Percentiles rank a stretch among this genome's conserved stretches.
Evolutionary conservation across 2,113 vertebrate species (phyloP).

Genomic region (Silurus asotus): DNA sequence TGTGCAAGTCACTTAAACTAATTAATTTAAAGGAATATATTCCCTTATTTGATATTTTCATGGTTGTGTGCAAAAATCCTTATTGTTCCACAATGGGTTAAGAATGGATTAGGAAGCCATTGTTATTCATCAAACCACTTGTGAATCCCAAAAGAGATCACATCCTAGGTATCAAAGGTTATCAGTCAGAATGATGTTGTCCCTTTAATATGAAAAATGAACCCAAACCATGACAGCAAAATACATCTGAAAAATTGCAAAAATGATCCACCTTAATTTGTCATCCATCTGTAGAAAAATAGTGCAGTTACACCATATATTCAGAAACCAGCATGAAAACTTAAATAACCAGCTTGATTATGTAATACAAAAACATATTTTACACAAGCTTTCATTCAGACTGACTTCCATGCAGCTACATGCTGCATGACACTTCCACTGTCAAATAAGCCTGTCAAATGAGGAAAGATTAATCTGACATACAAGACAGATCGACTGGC

Average conservation of each 20-base stretch:
- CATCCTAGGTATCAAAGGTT: neutral
- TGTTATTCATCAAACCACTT: neutral
- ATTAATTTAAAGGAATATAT: neutral
- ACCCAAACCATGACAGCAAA: neutral
- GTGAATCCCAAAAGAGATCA: neutral
- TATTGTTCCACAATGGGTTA: neutral
- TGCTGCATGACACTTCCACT: slow-evolving; percentile 25
- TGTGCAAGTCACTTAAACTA: neutral
- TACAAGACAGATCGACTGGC: slow-evolving; percentile 32
- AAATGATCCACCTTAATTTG: neutral
- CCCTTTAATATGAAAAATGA: neutral
- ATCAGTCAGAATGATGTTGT: neutral
- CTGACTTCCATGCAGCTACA: slow-evolving; percentile 7
- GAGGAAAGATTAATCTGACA: slow-evolving; percentile 27
- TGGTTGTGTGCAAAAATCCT: neutral
- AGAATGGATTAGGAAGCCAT: neutral
- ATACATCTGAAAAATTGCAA: neutral
- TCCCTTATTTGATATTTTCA: neutral
- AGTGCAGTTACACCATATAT: neutral
- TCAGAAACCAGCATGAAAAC: neutral
- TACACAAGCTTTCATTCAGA: slow-evolving; percentile 17
- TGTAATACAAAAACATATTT: neutral
- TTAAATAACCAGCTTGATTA: slow-evolving; percentile 13
- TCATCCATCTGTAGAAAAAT: neutral
- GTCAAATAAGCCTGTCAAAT: slow-evolving; percentile 38